Conservation (phyloP, 2,797 vertebrate genomes). For the Cuculus canorus region DNA sequence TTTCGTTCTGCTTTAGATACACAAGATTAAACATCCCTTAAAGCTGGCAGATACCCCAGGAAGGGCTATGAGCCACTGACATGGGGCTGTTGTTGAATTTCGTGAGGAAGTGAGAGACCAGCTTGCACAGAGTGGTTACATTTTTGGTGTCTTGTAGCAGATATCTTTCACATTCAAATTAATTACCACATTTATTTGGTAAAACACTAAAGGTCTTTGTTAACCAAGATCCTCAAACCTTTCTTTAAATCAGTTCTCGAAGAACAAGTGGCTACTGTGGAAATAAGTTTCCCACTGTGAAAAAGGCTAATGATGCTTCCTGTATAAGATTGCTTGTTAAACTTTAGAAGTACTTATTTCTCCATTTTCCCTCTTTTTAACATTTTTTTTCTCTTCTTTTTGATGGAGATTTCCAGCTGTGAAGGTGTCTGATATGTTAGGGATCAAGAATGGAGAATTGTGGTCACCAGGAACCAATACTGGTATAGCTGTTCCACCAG, state of each 20-base stretch:
- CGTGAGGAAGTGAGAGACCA: not conserved
- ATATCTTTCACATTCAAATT: not conserved
- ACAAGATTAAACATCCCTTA: not conserved
- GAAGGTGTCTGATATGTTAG: not conserved
- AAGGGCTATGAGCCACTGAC: not conserved
- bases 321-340: not conserved
- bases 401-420: not conserved
- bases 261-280: not conserved
- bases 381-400: not conserved
- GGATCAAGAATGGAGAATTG: not conserved
- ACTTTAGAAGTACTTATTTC: not conserved
- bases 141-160: not conserved
- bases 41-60: not conserved
- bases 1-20: not conserved
- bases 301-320: not conserved
- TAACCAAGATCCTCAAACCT: not conserved
- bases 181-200: not conserved
- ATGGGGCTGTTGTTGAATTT: fast-evolving
- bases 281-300: not conserved
- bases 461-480: fast-evolving
- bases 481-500: not conserved
- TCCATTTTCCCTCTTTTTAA: fast-evolving
- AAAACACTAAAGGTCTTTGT: not conserved
- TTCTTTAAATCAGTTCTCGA: not conserved
- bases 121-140: not conserved